Evolutionary conservation across 2,113 vertebrate genomes (phyloP).

Genomic region (Nothobranchius kuhntae): DNA sequence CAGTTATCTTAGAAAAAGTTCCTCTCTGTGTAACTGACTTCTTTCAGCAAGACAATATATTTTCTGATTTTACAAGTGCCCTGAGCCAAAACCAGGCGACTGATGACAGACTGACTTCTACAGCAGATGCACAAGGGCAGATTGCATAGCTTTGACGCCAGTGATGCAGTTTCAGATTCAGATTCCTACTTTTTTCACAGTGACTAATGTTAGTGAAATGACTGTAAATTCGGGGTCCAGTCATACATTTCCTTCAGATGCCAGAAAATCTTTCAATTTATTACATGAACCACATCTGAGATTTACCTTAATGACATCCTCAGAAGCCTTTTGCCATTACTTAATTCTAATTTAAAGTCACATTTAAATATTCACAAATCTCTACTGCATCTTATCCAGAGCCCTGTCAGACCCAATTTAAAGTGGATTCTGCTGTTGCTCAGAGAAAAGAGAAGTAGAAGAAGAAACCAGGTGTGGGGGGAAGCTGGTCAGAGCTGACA

Average conservation of each 20-base stretch:
- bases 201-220: slow-evolving; percentile 2
- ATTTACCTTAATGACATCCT: slow-evolving; percentile 32
- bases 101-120: slow-evolving; percentile 9
- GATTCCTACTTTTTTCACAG: not conserved
- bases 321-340: slow-evolving; percentile 13
- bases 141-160: not conserved
- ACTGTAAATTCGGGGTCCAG: not conserved
- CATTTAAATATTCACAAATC: slow-evolving; percentile 45
- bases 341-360: slow-evolving; percentile 25
- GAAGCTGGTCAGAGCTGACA: slow-evolving; percentile 59
- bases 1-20: no score
- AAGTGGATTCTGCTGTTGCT: slow-evolving; percentile 47
- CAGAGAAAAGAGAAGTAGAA: slow-evolving; percentile 17
- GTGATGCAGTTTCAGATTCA: slow-evolving; percentile 9
- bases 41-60: no score
- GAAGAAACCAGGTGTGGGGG: not conserved
- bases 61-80: no score
- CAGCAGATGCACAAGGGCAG: slow-evolving; percentile 11
- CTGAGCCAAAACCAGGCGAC: no score
- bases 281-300: not conserved
- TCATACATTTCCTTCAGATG: not conserved
- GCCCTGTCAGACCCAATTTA: slow-evolving; percentile 49
- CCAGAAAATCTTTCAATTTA: not conserved
- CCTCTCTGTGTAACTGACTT: no score
- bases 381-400: slow-evolving; percentile 37